These are phyloP conservation scores for Salticus scenicus DNA, from an alignment of 2,888 invertebrate species.

Conservation along the genomic window DNA sequence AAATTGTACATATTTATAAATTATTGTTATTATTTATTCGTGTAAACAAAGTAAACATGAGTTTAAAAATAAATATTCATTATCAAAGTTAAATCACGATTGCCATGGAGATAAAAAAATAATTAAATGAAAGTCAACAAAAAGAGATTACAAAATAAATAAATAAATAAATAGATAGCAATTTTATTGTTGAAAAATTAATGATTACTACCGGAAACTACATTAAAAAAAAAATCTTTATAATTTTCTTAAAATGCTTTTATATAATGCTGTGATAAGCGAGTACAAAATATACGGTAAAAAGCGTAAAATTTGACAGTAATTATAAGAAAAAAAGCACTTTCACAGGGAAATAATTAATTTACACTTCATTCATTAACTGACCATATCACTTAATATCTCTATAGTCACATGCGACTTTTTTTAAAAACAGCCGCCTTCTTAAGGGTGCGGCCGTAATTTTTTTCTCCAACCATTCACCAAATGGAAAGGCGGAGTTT, in stretches of 20 bases:
- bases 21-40: too few relatives aligned
- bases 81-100: too few relatives aligned
- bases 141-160: too few relatives aligned
- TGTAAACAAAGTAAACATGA: too few relatives aligned
- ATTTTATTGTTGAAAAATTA: slow-evolving; percentile 61
- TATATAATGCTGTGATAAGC: slow-evolving; percentile 54
- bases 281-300: slow-evolving; percentile 51
- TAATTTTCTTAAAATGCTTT: slow-evolving; percentile 64
- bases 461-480: slow-evolving; percentile 36
- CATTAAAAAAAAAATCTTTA: slow-evolving; percentile 47
- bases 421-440: slow-evolving; percentile 36
- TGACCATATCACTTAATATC: slow-evolving; percentile 64
- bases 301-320: slow-evolving; percentile 59
- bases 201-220: too few relatives aligned
- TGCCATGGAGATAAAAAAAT: too few relatives aligned
- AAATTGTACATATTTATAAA: too few relatives aligned
- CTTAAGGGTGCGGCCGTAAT: slow-evolving; percentile 39
- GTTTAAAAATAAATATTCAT: too few relatives aligned
- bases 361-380: slow-evolving; percentile 68
- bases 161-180: background rate
- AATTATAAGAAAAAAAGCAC: slow-evolving; percentile 27
- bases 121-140: too few relatives aligned
- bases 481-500: background rate
- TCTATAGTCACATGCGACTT: slow-evolving; percentile 19
- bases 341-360: slow-evolving; percentile 52